Conservation (phyloP, 1,140 invertebrate genomes). For the Protaetia brevitarsis region DNA sequence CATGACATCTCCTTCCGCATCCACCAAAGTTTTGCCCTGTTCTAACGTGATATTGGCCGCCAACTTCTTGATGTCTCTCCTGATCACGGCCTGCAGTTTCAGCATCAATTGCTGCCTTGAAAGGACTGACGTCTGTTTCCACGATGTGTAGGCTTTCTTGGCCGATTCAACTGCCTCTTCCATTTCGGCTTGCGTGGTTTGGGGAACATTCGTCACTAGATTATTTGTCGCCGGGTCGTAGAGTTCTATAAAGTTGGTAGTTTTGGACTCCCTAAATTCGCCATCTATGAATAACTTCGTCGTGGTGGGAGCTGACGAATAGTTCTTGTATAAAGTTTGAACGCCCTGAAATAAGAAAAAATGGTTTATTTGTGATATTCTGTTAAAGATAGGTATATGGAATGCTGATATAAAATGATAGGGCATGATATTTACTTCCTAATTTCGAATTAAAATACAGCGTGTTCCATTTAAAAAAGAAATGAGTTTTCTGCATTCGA, state of each 20-base stretch:
- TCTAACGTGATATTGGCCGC: slow-evolving; percentile 92
- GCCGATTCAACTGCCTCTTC: slow-evolving; percentile 82
- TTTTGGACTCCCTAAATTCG: slow-evolving; percentile 90
- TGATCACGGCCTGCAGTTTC: slow-evolving; percentile 64
- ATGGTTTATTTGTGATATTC: too few species aligned
- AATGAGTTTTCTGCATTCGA: too few species aligned
- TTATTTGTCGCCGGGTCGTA: slow-evolving; percentile 92
- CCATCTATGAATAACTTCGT: slow-evolving; percentile 96
- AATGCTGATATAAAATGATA: too few species aligned
- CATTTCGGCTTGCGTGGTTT: slow-evolving; percentile 90
- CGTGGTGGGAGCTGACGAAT: slow-evolving; percentile 53
- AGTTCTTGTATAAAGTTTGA: neutral
- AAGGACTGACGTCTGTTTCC: slow-evolving; percentile 91
- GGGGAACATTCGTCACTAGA: slow-evolving; percentile 82
- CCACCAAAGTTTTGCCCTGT: slow-evolving; percentile 95
- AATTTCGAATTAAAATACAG: too few species aligned
- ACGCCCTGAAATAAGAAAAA: neutral
- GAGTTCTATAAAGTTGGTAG: slow-evolving; percentile 89
- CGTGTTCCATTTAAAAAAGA: too few species aligned
- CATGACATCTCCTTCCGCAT: slow-evolving; percentile 97
- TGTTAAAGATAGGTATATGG: too few species aligned
- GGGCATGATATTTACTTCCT: too few species aligned
- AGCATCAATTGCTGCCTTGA: slow-evolving; percentile 96
- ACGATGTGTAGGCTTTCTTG: slow-evolving; percentile 76
- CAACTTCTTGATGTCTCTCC: slow-evolving; percentile 75